These are phyloP conservation scores for Orius insidiosus DNA, from an alignment of 1,140 invertebrate genomes.

Conservation along the genomic window DNA sequence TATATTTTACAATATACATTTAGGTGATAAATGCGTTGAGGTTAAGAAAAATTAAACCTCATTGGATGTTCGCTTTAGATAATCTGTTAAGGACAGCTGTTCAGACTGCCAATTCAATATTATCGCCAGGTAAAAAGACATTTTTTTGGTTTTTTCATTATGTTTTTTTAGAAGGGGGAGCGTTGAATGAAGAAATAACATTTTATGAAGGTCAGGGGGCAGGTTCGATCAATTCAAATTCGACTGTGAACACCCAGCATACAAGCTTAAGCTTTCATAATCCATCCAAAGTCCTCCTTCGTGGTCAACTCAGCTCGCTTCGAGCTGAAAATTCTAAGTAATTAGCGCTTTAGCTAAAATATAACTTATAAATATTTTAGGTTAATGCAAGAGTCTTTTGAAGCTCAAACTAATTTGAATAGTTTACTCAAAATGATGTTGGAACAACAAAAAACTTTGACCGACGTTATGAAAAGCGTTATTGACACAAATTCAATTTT, in stretches of 20 bases:
- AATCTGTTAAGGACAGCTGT: constrained; percentile 81
- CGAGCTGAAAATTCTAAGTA: constrained; percentile 34
- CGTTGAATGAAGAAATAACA: constrained; percentile 32
- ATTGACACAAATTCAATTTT: background rate
- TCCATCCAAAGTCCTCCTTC: constrained; percentile 31
- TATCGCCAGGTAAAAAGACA: constrained; percentile 46
- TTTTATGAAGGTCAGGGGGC: constrained; percentile 36
- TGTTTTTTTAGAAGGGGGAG: constrained; percentile 45
- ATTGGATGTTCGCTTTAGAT: constrained; percentile 99
- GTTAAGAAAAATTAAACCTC: constrained; percentile 89
- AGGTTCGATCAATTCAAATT: constrained; percentile 20
- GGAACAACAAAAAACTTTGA: constrained; percentile 43
- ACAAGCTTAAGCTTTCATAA: constrained; percentile 25
- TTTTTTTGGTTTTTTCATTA: constrained; percentile 4
- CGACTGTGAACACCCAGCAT: constrained; percentile 46
- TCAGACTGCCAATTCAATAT: constrained; percentile 78
- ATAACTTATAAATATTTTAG: constrained; percentile 18
- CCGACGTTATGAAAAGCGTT: background rate
- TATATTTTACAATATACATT: background rate
- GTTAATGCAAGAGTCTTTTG: constrained; percentile 31
- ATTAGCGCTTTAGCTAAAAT: constrained; percentile 8
- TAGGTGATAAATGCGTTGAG: constrained; percentile 72
- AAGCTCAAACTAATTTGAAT: constrained; percentile 49
- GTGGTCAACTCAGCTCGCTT: constrained; percentile 32
- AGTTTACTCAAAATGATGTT: constrained; percentile 46